A percentile compares a stretch with the other conserved stretches of the same genome.
Evolutionary conservation across 2,888 invertebrate species (phyloP).

Genomic region (Zeuzera pyrina): DNA sequence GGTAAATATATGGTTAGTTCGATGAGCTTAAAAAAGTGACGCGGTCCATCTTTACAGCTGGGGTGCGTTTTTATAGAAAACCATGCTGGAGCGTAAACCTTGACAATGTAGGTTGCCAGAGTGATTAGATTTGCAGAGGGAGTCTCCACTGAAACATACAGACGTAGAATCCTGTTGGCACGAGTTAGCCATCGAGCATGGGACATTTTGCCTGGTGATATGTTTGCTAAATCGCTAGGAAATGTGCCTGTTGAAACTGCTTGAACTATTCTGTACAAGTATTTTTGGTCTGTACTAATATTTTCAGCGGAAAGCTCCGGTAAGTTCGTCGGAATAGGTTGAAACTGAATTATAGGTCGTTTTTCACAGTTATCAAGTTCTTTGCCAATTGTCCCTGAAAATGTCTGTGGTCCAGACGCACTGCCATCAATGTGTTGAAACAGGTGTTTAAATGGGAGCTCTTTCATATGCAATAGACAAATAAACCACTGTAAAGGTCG

Average conservation of each 20-base stretch:
- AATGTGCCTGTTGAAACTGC: constrained; percentile 11
- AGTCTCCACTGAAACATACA: constrained; percentile 13
- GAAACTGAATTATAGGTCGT: constrained; percentile 7
- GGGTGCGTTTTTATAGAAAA: constrained; percentile 19
- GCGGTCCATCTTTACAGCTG: constrained; percentile 19
- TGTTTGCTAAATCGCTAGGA: constrained; percentile 11
- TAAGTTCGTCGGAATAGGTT: constrained; percentile 6
- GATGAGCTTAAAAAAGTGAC: constrained; percentile 15
- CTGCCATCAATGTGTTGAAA: constrained; percentile 14
- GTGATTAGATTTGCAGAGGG: constrained; percentile 12
- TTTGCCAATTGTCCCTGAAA: constrained; percentile 12
- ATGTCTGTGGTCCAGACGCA: constrained; percentile 14
- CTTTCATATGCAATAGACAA: constrained; percentile 15
- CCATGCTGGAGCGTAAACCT: constrained; percentile 20
- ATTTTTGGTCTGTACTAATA: constrained; percentile 15
- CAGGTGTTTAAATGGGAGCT: constrained; percentile 17
- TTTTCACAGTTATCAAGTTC: constrained; percentile 13
- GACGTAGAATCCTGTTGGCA: constrained; percentile 16
- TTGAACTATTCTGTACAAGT: constrained; percentile 11
- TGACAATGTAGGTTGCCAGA: constrained; percentile 15
- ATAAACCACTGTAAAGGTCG: constrained; percentile 17
- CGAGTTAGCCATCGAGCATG: constrained; percentile 15
- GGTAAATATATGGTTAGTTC: constrained; percentile 3
- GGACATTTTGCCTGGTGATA: constrained; percentile 15
- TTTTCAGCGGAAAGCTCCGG: constrained; percentile 6